Evolutionary conservation across 2,113 vertebrate species (phyloP), one percentile per base, ranked within the genome.

Genomic region (Hyperopisus bebe): DNA sequence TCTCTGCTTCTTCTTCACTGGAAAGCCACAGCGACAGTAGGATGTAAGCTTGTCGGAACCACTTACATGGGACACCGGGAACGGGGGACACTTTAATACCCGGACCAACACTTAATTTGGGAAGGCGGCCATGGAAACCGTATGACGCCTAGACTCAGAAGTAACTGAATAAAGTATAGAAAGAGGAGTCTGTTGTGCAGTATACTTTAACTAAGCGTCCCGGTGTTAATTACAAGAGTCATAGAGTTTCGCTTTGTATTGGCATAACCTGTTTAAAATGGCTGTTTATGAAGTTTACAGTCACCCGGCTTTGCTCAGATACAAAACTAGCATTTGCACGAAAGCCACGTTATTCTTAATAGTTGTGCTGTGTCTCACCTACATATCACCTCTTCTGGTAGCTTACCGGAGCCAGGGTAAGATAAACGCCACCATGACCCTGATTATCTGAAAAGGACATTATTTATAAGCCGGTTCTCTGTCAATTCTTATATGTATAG

Each of bases 321-420:
- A 98, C 94, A 96, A 95, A 91, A 96, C 97, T 0, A 96, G 97
- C 9, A 94, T 98, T 27, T 98, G 97, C 93, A 97, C 98, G 0
- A 96, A 94, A 89, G 97, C 98, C 8, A 97, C 97, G 0, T 0
- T 98, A 47, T 98, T 97, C 90, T 86, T 97, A 24, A 5, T 96
- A 11, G 55, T 96, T 13, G 94, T 97, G 21, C 89, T 96, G 53
- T 93, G 87, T n/a, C 96, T 99, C 21, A 99, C 98, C 1, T 99
- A 98, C 90, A 95, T 98, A 91, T 92, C 97, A 0, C 98, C 98
- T 13, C 94, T 99, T 91, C 95, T 99, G 51, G 93, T 98, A 42
- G 97, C 97, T 39, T 99, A 97, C 94, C 96, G 98, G 89, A 99
- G 97, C 94, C 97, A 99, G 93, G 98, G 98, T 99, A 95, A 91